These are phyloP conservation scores for Phragmatobia fuliginosa DNA, from an alignment of 2,888 invertebrate genomes.

Conservation along the genomic window DNA sequence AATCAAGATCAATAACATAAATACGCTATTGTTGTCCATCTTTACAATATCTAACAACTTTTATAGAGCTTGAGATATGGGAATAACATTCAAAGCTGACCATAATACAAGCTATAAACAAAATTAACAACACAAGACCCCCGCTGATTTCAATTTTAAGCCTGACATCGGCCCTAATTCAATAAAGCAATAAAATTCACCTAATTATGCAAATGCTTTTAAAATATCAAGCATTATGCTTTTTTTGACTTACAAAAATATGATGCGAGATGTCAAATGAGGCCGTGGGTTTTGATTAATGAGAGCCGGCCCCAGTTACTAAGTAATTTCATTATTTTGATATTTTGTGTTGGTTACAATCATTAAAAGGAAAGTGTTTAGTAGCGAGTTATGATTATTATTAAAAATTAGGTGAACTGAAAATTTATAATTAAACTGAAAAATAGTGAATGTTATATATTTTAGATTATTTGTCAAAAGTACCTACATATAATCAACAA, in stretches of 20 bases:
- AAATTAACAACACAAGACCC: conserved; percentile 85
- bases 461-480: background rate
- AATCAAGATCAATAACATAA: conserved; percentile 81
- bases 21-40: conserved; percentile 79
- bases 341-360: conserved; percentile 70
- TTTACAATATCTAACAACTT: conserved; percentile 77
- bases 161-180: conserved; percentile 86
- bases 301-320: conserved; percentile 58
- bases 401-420: background rate
- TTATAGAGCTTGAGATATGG: conserved; percentile 81
- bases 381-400: conserved; percentile 16
- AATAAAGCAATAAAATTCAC: conserved; percentile 87
- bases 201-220: conserved; percentile 86
- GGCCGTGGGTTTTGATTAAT: conserved; percentile 78
- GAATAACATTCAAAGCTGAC: conserved; percentile 82
- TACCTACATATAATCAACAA: no score
- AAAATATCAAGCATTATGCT: conserved; percentile 80
- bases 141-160: conserved; percentile 86
- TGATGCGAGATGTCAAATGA: conserved; percentile 75
- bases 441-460: background rate
- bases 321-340: conserved; percentile 73
- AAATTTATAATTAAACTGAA: background rate
- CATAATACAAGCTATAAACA: conserved; percentile 86
- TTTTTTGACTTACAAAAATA: conserved; percentile 77
- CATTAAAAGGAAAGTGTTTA: conserved; percentile 62